A percentile compares a stretch with the other conserved stretches of the same genome.
These are phyloP conservation scores for Araneus ventricosus DNA, from an alignment of 1,140 invertebrate genomes.

Conservation along the genomic window DNA sequence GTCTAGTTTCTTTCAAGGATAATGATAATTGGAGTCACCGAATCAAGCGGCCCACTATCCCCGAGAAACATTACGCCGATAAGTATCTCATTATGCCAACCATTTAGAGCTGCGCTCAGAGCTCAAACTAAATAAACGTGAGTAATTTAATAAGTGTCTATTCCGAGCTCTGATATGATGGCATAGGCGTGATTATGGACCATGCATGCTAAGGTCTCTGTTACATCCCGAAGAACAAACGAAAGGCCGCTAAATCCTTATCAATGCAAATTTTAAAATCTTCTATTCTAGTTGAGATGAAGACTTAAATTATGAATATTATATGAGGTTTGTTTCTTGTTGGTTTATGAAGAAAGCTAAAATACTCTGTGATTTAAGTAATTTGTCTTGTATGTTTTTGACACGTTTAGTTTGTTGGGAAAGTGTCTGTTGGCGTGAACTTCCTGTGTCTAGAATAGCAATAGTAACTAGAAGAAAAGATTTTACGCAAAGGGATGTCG, in stretches of 20 bases:
- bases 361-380: neutral
- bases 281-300: neutral
- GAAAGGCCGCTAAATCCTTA: neutral
- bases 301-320: constrained; percentile 21
- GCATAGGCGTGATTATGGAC: constrained; percentile 48
- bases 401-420: no score
- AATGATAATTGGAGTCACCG: constrained; percentile 36
- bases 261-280: constrained; percentile 13
- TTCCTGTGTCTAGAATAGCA: no score
- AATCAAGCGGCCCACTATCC: neutral
- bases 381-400: neutral
- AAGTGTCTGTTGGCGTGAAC: no score
- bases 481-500: no score
- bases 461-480: no score
- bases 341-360: neutral
- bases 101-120: neutral
- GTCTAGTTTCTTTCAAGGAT: constrained; percentile 23
- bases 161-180: constrained; percentile 36
- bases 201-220: neutral
- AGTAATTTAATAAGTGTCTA: constrained; percentile 66
- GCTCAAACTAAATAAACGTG: constrained; percentile 55
- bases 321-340: neutral
- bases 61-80: constrained; percentile 19
- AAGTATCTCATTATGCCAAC: neutral
- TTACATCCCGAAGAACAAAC: neutral